Base-by-base conservation (phyloP, 2,797 vertebrate species). In the Anguilla megastoma region DNA sequence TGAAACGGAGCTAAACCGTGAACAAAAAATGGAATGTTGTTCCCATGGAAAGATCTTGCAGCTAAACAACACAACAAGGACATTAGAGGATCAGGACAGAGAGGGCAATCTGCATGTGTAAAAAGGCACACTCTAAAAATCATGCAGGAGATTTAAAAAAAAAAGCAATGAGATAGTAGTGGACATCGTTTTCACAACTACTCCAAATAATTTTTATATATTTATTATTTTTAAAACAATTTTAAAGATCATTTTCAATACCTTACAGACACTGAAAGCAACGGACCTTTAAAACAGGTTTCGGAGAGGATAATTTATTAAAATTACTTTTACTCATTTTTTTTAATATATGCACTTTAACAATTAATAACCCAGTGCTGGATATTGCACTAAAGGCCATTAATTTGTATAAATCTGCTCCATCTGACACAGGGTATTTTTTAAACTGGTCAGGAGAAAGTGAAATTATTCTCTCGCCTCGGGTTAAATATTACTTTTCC, bases 321-420 rank as follows among this genome's bases (percentile, higher is more conserved):
- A 96, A 96, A 97, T 96, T 94, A 96, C 95, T 96, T 97, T 96
- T 96, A 94, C 95, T 96, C 96, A 96, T 97, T 96, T 96, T 97
- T 95, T 96, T 96, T 96, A 96, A 96, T 96, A 94, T 96, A 97
- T 96, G 96, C 96, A 96, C 95, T 97, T 96, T 96, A 96, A 96
- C 96, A 96, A 97, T 97, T 97, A 96, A 97, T 96, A 96, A 96
- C 95, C 95, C 94, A 93, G 95, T 89, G 92, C 94, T 94, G 92
- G 94, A 96, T 95, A 96, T 96, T 96, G 96, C 93, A 96, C 95
- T 95, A 96, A 96, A 95, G 96, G 95, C 95, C 96, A 96, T 96
- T 97, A 95, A 96, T 96, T 96, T 96, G 96, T 96, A 95, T 96
- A 96, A 96, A 96, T 96, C 95, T 96, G 95, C 95, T 90, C 93